These are phyloP conservation scores for Gila robusta DNA, from an alignment of 2,797 vertebrate species.

Conservation along the genomic window DNA sequence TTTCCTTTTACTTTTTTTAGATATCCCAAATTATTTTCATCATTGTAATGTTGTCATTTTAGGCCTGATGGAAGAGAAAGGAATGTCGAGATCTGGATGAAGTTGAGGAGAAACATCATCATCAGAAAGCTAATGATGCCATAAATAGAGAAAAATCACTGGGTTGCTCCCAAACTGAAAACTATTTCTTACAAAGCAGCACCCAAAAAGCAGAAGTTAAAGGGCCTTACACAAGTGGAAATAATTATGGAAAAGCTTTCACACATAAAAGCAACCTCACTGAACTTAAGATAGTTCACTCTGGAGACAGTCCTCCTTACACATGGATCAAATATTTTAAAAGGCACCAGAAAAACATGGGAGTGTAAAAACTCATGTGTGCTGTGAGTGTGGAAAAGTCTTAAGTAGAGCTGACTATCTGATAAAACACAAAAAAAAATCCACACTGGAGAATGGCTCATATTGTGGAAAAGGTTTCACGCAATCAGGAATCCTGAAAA, in stretches of 20 bases:
- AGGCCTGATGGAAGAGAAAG: not conserved
- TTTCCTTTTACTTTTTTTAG: not conserved
- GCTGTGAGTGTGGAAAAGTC: too few species aligned
- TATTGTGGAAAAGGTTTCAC: not conserved
- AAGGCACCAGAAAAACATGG: not conserved
- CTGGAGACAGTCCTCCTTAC: not conserved
- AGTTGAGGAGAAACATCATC: not conserved
- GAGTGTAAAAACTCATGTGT: not conserved
- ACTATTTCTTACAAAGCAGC: not conserved
- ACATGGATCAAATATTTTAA: not conserved
- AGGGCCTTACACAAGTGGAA: not conserved
- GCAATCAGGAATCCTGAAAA: not conserved
- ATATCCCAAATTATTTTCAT: not conserved
- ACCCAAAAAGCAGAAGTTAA: not conserved
- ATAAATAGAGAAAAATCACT: not conserved
- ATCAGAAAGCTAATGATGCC: not conserved
- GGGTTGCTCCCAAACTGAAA: not conserved
- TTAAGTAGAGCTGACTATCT: not conserved
- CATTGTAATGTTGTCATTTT: not conserved
- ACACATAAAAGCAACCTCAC: not conserved
- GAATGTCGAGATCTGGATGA: not conserved
- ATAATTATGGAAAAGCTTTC: not conserved
- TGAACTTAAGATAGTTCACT: not conserved
- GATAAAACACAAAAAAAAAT: not conserved
- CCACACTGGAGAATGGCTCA: not conserved